Evolutionary conservation across 2,113 vertebrate genomes (phyloP).

Genomic region (Turdus rufiventris): DNA sequence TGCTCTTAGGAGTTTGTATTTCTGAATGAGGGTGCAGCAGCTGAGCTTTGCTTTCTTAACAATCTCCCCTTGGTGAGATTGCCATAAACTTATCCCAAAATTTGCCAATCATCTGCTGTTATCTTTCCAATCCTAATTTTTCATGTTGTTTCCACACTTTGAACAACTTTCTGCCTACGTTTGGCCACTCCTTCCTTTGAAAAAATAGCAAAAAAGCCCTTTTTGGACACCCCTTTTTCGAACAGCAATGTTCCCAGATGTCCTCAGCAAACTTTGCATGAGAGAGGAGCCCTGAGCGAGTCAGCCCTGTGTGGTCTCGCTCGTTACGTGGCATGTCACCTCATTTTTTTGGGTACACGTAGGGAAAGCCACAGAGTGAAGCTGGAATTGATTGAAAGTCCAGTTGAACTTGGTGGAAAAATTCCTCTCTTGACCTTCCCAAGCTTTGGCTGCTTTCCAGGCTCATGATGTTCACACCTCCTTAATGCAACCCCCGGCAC

Average conservation of each 20-base stretch:
- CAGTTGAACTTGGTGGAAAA: conserved; percentile 25
- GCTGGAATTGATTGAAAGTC: conserved; percentile 32
- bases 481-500: conserved; percentile 29
- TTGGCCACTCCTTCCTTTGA: background rate
- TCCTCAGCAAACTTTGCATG: background rate
- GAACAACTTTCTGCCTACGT: background rate
- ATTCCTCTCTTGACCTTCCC: conserved; percentile 32
- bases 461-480: conserved; percentile 57
- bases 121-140: background rate
- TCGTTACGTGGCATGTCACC: background rate
- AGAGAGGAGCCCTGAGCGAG: background rate
- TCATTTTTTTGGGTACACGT: background rate
- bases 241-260: background rate
- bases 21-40: background rate
- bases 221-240: background rate
- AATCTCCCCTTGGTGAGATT: background rate
- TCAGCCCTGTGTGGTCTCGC: background rate
- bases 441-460: conserved; percentile 40
- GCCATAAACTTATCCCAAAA: background rate
- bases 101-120: background rate
- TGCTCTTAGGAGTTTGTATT: background rate
- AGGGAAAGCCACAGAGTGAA: background rate
- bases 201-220: background rate
- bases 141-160: background rate
- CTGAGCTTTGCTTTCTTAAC: background rate